Percentiles rank a stretch among this genome's conserved stretches.
Conservation (phyloP, 2,797 vertebrate genomes). For the Argentina silus region DNA sequence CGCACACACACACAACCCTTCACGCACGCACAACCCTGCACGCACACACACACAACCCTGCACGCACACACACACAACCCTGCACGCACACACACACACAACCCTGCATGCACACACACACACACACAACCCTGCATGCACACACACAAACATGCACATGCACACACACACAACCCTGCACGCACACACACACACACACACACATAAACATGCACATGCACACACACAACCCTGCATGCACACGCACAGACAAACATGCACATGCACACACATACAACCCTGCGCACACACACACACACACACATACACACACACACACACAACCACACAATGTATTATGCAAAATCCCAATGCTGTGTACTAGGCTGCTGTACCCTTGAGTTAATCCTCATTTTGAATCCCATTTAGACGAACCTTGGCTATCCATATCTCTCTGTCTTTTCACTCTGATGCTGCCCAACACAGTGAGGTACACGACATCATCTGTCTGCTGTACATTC, state of each 20-base stretch:
- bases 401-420: background rate
- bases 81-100: no score
- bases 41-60: no score
- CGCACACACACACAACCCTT: background rate
- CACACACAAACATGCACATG: background rate
- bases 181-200: no score
- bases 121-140: no score
- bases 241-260: background rate
- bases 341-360: background rate
- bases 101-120: no score
- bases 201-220: conserved; percentile 7
- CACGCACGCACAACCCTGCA: no score
- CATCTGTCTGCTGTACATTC: background rate
- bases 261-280: background rate
- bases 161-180: background rate
- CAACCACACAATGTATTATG: background rate
- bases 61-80: no score
- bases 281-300: no score
- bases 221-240: background rate
- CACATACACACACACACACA: background rate
- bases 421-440: background rate
- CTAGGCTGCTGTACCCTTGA: background rate
- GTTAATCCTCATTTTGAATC: background rate
- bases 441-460: background rate
- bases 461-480: background rate